Percentiles rank a stretch among this genome's conserved stretches.
Conservation (phyloP, 2,888 invertebrate genomes). For the Saturnia japonica region DNA sequence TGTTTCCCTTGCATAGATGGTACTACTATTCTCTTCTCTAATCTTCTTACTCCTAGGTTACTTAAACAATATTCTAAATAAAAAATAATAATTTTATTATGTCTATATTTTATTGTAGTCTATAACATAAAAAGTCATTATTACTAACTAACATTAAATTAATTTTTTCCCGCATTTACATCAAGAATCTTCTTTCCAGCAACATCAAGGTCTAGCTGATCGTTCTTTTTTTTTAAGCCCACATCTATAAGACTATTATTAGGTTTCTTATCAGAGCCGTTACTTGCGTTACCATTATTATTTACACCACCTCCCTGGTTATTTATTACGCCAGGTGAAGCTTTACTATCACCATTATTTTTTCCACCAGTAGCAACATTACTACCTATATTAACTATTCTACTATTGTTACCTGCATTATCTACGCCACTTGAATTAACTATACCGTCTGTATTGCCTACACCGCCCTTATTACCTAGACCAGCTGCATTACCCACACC, state of each 20-base stretch:
- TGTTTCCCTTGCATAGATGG: not conserved
- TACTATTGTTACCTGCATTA: constrained; percentile 17
- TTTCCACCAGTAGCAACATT: not conserved
- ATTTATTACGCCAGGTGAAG: no score
- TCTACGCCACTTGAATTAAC: constrained; percentile 3
- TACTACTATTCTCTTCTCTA: not conserved
- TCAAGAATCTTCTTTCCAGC: constrained; percentile 12
- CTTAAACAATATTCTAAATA: not conserved
- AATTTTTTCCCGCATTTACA: constrained; percentile 8
- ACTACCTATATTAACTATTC: constrained; percentile 24
- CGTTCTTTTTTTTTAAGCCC: not conserved
- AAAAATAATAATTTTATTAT: not conserved
- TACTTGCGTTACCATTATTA: constrained; percentile 7
- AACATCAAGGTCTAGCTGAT: constrained; percentile 5
- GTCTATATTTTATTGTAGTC: not conserved
- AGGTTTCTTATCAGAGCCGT: not conserved
- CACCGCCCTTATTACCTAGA: constrained; percentile 8
- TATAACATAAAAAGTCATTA: not conserved
- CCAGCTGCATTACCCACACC: constrained; percentile 1
- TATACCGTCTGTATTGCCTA: not conserved
- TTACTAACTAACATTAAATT: not conserved
- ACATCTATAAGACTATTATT: not conserved
- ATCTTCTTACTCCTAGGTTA: not conserved
- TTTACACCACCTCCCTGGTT: constrained; percentile 14
- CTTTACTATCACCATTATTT: constrained; percentile 6